These are phyloP conservation scores for Leptopilina syphax DNA, from an alignment of 2,888 invertebrate genomes.

Conservation along the genomic window DNA sequence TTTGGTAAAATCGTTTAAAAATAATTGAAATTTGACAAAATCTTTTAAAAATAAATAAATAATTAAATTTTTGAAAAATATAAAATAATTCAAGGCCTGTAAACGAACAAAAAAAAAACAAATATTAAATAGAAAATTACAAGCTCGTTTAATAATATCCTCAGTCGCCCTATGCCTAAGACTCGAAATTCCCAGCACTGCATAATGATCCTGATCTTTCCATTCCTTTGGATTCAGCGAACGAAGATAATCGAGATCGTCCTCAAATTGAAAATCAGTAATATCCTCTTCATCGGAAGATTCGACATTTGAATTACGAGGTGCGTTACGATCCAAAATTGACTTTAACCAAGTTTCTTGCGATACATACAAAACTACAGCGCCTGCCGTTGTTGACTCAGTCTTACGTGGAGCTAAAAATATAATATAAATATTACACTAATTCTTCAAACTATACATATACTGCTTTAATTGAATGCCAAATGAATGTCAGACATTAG, in stretches of 20 bases:
- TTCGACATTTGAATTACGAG: conserved; percentile 22
- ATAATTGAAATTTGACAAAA: too few species aligned
- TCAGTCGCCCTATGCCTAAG: conserved; percentile 91
- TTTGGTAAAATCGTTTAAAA: too few species aligned
- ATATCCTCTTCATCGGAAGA: conserved; percentile 71
- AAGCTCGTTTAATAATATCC: conserved; percentile 95
- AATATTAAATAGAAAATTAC: conserved; percentile 78
- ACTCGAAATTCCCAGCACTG: conserved; percentile 92
- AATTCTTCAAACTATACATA: not conserved
- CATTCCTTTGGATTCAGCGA: conserved; percentile 97
- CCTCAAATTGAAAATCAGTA: conserved; percentile 80
- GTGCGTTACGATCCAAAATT: conserved; percentile 66
- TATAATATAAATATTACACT: conserved; percentile 31
- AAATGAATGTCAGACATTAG: conserved; percentile 14
- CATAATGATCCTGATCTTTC: conserved; percentile 99
- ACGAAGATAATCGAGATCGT: conserved; percentile 89
- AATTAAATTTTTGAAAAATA: too few species aligned
- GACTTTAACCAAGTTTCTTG: conserved; percentile 72
- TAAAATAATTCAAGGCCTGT: too few species aligned
- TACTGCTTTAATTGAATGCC: conserved; percentile 14
- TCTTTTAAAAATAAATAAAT: too few species aligned
- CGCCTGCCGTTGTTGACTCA: conserved; percentile 64
- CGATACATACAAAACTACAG: conserved; percentile 70
- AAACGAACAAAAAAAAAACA: not conserved
- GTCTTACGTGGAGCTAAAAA: conserved; percentile 60